Evolutionary conservation across 2,888 invertebrate species (phyloP).

Genomic region (Xiphydria camelus): DNA sequence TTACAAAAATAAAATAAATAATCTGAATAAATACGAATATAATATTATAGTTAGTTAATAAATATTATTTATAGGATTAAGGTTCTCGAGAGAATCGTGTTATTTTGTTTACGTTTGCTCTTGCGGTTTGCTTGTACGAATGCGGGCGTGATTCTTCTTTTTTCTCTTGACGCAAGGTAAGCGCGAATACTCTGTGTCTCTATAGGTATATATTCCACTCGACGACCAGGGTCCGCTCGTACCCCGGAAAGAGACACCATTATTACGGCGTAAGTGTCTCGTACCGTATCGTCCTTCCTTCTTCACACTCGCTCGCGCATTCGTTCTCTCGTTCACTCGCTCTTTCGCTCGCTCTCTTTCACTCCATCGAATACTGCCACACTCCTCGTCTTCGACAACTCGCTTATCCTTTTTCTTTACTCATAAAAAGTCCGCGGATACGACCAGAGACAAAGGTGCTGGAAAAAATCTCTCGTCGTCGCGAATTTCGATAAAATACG

Average conservation of each 20-base stretch:
- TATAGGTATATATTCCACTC: background rate
- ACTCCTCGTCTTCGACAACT: too few species aligned
- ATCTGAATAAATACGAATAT: slow-evolving; percentile 56
- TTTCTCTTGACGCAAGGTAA: slow-evolving; percentile 10
- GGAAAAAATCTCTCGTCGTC: too few species aligned
- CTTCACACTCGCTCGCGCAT: background rate
- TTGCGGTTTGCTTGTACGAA: slow-evolving; percentile 4
- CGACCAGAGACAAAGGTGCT: too few species aligned
- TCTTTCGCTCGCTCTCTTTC: background rate
- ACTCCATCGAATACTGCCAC: too few species aligned
- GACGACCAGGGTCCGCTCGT: background rate
- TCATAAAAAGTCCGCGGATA: too few species aligned
- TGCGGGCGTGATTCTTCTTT: slow-evolving; percentile 6
- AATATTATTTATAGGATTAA: slow-evolving; percentile 45
- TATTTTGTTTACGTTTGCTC: slow-evolving; percentile 7
- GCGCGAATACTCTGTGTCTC: slow-evolving; percentile 19
- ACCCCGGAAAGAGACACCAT: background rate
- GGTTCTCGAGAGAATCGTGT: slow-evolving; percentile 19
- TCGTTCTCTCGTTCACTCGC: background rate
- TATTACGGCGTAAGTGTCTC: background rate
- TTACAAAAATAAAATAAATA: slow-evolving; percentile 58
- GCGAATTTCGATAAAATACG: too few species aligned
- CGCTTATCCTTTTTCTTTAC: too few species aligned
- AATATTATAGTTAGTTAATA: slow-evolving; percentile 51
- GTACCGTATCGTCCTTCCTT: background rate